Evolutionary conservation across 2,113 vertebrate genomes (phyloP).

Genomic region (Erythrocercus mccallii): DNA sequence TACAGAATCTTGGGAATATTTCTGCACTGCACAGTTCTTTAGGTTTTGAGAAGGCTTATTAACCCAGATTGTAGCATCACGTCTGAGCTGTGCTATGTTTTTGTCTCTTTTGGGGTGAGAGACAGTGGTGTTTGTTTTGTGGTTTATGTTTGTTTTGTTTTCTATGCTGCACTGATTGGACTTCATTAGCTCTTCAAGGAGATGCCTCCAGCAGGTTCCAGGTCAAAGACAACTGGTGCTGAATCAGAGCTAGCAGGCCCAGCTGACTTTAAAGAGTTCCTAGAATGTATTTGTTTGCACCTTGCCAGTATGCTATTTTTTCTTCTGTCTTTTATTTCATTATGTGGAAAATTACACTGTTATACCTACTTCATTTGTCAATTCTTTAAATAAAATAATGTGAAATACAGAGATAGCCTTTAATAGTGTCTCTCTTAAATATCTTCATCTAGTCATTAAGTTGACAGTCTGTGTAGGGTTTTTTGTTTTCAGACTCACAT

Average conservation of each 20-base stretch:
- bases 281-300: not conserved
- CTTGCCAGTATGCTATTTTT: not conserved
- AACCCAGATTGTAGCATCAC: not conserved
- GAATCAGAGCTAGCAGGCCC: not conserved
- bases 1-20: not conserved
- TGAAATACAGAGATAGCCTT: not conserved
- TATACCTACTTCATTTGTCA: not conserved
- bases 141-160: not conserved
- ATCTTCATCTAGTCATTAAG: not conserved
- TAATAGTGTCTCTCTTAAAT: not conserved
- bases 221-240: not conserved
- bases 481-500: not conserved
- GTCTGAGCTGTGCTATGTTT: not conserved
- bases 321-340: not conserved
- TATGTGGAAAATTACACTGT: not conserved
- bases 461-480: not conserved
- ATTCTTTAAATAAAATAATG: not conserved
- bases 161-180: not conserved
- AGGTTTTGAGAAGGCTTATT: not conserved
- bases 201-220: not conserved
- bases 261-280: not conserved
- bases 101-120: not conserved
- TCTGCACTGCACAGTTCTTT: not conserved
- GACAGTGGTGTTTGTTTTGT: not conserved
- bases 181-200: not conserved